Evolutionary conservation across 1,140 invertebrate genomes (phyloP), one percentile per base, ranked within the genome.

Genomic region (Dreissena rostriformis): DNA sequence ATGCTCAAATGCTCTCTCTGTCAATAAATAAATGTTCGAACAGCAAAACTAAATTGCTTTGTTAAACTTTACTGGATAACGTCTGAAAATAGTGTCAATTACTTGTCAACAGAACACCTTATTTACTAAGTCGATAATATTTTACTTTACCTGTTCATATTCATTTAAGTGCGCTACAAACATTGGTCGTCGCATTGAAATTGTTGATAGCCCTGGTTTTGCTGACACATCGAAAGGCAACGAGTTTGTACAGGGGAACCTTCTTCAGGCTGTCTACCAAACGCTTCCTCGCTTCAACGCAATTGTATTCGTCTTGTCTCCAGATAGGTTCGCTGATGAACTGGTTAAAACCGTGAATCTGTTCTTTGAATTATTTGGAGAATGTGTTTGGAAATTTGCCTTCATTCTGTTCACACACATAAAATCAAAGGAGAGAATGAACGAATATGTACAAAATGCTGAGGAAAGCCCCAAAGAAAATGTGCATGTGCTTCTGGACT

Each of bases 141-240:
- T 8, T 39, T 39, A 39, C 39, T 39, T 2, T 39, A 39, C 39
- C 39, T 39, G 39, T 39, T 39, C 39, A 39, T n/a, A n/a, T 39
- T 39, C 2, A 39, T 39, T 39, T 39, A 5, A 39, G 39, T 39
- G 2, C 39, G 39, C 39, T 39, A 39, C 8, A 8, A 39, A 8
- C 4, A 39, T 5, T 39, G 39, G 39, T 2, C 39, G 39, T 39
- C 39, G 4, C 39, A 61, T 61, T 61, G 57, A 61, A 61, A 24
- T 61, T 61, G 57, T 61, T n/a, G 57, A 61, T 61, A 61, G 57
- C 12, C 57, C 57, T 2, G 57, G 57, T 24, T 61, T 61, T 61
- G 17, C 17, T 61, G 57, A 61, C 11, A 61, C 57, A 61, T n/a
- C 17, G 17, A 61, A 61, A 61, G 22, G 17, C 57, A 61, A 4